Percentiles rank a stretch among this genome's conserved stretches.
Evolutionary conservation across 23 tunicate genomes (phyloP).

Genomic region (Halocynthia roretzi): DNA sequence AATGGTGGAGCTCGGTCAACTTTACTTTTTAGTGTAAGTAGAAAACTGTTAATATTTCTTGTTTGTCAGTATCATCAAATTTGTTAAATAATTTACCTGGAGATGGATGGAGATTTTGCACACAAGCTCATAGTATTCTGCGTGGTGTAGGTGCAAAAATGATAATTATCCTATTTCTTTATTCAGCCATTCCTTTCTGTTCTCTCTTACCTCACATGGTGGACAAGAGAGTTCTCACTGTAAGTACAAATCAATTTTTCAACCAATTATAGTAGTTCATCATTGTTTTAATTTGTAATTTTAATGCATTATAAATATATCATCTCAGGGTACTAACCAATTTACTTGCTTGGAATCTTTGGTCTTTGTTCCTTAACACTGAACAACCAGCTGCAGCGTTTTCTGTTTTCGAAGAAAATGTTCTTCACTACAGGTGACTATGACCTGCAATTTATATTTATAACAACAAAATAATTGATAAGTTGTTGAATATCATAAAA

Average conservation of each 20-base stretch:
- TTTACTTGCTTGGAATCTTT: conserved; percentile 1
- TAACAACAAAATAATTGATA: background rate
- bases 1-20: background rate
- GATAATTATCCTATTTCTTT: background rate
- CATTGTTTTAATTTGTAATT: background rate
- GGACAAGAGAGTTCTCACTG: conserved; percentile 38
- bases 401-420: background rate
- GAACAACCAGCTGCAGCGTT: conserved; percentile 7
- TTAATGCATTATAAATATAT: background rate
- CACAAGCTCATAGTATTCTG: background rate
- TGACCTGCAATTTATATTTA: background rate
- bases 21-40: conserved; percentile 9
- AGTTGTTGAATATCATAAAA: no score
- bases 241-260: background rate
- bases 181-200: conserved; percentile 49
- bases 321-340: conserved; percentile 5
- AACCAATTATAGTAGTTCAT: conserved; percentile 1
- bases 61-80: no score
- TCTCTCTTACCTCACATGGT: conserved; percentile 24
- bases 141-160: background rate
- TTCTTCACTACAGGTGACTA: conserved; percentile 9
- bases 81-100: background rate
- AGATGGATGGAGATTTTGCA: background rate
- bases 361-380: background rate
- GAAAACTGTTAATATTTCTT: background rate